phyloP scores from a whole-genome alignment of 2,888 invertebrate species.

The Julus scandinavius region DNA sequence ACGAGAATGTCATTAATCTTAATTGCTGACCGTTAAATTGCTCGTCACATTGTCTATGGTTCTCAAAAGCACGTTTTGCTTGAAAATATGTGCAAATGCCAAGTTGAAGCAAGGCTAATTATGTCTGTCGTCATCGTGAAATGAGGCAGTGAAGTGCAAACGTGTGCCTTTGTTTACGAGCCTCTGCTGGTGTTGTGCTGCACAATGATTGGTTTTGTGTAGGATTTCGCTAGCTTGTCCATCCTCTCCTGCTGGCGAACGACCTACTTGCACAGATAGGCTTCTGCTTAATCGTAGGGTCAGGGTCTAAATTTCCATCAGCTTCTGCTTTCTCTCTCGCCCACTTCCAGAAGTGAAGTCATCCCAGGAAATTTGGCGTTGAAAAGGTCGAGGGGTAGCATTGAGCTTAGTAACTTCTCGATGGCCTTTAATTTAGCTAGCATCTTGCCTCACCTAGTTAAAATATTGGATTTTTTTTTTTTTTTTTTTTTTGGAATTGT shows the following conservation, averaged over 20 bases:
- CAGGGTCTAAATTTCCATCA: slow-evolving; percentile 37
- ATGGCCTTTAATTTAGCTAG: background rate
- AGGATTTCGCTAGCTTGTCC: slow-evolving; percentile 43
- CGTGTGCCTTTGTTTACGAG: slow-evolving; percentile 29
- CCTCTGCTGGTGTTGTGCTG: background rate
- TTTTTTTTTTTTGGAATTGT: background rate
- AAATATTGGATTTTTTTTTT: background rate
- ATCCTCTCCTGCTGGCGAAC: slow-evolving; percentile 51
- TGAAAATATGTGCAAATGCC: slow-evolving; percentile 22
- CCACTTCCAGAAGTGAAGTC: slow-evolving; percentile 41
- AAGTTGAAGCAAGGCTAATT: slow-evolving; percentile 25
- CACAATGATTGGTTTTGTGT: slow-evolving; percentile 46
- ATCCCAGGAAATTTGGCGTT: slow-evolving; percentile 29
- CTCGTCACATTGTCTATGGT: background rate
- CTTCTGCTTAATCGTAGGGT: slow-evolving; percentile 20
- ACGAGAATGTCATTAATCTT: slow-evolving; percentile 10
- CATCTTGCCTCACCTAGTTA: slow-evolving; percentile 10
- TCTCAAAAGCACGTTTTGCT: slow-evolving; percentile 19
- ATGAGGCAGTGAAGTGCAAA: slow-evolving; percentile 21
- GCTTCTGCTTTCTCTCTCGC: slow-evolving; percentile 45
- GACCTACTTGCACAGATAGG: slow-evolving; percentile 48
- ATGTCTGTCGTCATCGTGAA: slow-evolving; percentile 22
- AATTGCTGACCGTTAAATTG: slow-evolving; percentile 5
- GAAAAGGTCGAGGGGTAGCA: slow-evolving; percentile 45
- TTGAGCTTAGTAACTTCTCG: slow-evolving; percentile 3